Conservation (phyloP, 2,888 invertebrate genomes). For the Himalopsyche kuldschensis region DNA sequence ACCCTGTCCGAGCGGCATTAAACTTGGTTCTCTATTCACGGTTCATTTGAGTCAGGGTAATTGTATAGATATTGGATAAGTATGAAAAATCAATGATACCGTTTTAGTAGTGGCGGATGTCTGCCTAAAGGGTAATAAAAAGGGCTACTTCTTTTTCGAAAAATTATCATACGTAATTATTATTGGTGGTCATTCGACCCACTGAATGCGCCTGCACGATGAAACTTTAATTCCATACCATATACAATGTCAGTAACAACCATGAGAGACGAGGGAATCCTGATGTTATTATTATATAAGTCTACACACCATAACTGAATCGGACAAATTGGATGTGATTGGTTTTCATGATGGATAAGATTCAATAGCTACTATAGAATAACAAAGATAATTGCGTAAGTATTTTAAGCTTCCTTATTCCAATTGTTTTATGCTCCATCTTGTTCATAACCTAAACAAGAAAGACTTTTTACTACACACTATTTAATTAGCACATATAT, state of each 20-base stretch:
- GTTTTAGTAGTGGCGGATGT: background rate
- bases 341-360: too few species aligned
- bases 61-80: background rate
- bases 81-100: background rate
- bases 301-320: background rate
- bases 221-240: background rate
- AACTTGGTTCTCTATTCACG: background rate
- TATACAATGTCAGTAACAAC: background rate
- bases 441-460: too few species aligned
- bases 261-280: background rate
- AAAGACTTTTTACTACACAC: too few species aligned
- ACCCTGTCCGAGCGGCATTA: background rate
- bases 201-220: background rate
- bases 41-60: background rate
- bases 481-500: too few species aligned
- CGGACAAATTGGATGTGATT: background rate
- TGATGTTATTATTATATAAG: background rate
- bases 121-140: background rate
- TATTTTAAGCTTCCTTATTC: too few species aligned
- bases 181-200: background rate
- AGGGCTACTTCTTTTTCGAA: background rate
- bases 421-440: too few species aligned
- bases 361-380: too few species aligned
- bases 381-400: too few species aligned
- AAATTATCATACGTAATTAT: background rate